Percentiles rank a stretch among this genome's conserved stretches.
phyloP scores from a whole-genome alignment of 2,113 vertebrate genomes.

The Erpornis zantholeuca region DNA sequence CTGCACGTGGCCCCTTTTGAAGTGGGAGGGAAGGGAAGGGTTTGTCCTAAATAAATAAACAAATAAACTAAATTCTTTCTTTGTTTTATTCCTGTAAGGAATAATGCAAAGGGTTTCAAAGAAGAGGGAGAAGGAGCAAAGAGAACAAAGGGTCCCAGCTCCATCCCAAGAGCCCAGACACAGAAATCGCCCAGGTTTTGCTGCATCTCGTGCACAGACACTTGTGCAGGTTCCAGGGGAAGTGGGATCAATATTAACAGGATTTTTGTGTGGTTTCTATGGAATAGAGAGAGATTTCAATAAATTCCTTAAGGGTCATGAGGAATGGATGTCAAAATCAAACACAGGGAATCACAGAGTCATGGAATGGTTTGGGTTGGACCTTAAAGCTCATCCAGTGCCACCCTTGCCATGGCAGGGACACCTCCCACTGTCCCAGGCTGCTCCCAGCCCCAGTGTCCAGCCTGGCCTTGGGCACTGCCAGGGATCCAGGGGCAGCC shows the following conservation, averaged over 20 bases:
- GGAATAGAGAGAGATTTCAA: not conserved
- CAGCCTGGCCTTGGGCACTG: not conserved
- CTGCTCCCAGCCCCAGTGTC: not conserved
- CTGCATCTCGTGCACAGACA: too few species aligned
- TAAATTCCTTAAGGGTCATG: too few species aligned
- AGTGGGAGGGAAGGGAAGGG: not conserved
- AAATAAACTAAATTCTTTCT: not conserved
- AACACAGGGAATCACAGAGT: not conserved
- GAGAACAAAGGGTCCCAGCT: not conserved
- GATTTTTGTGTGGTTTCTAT: not conserved
- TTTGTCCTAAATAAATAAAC: conserved; percentile 20
- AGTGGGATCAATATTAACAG: not conserved
- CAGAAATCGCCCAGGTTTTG: not conserved
- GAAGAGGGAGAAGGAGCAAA: not conserved
- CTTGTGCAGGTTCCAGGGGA: not conserved
- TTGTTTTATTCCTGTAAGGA: not conserved
- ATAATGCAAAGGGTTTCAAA: conserved; percentile 3
- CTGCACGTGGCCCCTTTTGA: not conserved
- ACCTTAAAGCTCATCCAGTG: not conserved
- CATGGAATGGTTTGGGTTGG: not conserved
- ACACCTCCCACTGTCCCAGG: not conserved
- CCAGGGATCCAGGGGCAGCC: not conserved
- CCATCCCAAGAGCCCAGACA: not conserved
- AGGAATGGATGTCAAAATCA: not conserved
- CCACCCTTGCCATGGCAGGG: not conserved